Evolutionary conservation across 1,140 invertebrate genomes (phyloP).

Genomic region (Aphelinus certus): DNA sequence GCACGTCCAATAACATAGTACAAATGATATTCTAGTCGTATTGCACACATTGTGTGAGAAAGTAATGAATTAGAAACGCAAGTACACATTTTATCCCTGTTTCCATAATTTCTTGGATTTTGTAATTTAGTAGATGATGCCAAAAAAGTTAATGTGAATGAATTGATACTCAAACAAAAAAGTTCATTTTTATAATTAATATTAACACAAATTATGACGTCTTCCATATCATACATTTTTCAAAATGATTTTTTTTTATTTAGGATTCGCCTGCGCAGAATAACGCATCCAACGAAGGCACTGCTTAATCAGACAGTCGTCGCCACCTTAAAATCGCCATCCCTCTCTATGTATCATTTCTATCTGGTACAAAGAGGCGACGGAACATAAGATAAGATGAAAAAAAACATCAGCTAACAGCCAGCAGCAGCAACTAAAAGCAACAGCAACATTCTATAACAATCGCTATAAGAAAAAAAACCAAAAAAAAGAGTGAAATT

Average conservation of each 20-base stretch:
- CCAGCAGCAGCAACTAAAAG: conserved; percentile 50
- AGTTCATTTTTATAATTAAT: too few relatives aligned
- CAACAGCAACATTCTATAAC: conserved; percentile 54
- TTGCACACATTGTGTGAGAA: too few relatives aligned
- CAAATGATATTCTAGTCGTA: too few relatives aligned
- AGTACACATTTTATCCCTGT: too few relatives aligned
- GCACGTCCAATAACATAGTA: too few relatives aligned
- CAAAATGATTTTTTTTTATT: conserved; percentile 18
- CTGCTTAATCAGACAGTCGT: conserved; percentile 63
- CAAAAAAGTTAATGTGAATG: too few relatives aligned
- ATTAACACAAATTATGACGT: too few relatives aligned
- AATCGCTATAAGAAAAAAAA: conserved; percentile 53
- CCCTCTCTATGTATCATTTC: conserved; percentile 36
- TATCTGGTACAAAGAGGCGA: conserved; percentile 38
- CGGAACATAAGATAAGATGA: conserved; percentile 23
- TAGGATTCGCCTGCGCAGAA: conserved; percentile 68
- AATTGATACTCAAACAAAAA: too few relatives aligned
- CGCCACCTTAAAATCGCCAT: conserved; percentile 40
- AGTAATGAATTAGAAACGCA: too few relatives aligned
- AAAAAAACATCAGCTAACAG: conserved; percentile 40
- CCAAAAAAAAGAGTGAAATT: conserved; percentile 45
- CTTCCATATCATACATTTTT: background rate
- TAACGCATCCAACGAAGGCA: conserved; percentile 64
- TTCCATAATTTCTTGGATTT: too few relatives aligned
- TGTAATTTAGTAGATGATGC: too few relatives aligned